Percentiles rank a stretch among this genome's conserved stretches.
These are phyloP conservation scores for Ranitomeya variabilis DNA, from an alignment of 2,113 vertebrate species.

Conservation along the genomic window DNA sequence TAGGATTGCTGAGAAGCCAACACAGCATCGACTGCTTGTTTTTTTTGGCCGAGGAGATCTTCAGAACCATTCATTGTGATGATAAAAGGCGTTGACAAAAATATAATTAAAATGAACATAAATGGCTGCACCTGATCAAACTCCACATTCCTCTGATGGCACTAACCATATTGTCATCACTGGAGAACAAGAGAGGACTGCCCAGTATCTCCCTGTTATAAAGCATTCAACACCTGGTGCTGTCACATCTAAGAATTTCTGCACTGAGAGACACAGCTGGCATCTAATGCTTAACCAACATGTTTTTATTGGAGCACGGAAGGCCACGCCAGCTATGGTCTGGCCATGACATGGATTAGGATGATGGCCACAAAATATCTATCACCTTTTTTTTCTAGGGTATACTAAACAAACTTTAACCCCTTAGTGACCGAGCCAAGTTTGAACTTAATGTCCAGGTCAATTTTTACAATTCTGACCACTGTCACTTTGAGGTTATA, in stretches of 20 bases:
- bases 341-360: neutral
- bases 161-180: constrained; percentile 6
- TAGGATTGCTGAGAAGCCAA: neutral
- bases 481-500: too few species aligned
- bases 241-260: constrained; percentile 40
- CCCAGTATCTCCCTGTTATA: neutral
- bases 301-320: neutral
- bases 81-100: constrained; percentile 4
- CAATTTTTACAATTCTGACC: too few species aligned
- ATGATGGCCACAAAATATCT: neutral
- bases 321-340: neutral
- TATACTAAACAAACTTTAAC: neutral
- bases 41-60: neutral
- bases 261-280: constrained; percentile 36
- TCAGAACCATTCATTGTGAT: neutral
- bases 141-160: constrained; percentile 43
- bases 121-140: constrained; percentile 39
- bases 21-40: constrained; percentile 24
- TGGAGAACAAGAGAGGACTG: neutral
- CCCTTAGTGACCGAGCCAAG: too few species aligned
- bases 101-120: neutral
- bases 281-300: neutral
- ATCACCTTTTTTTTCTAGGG: neutral
- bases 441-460: too few species aligned
- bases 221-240: constrained; percentile 21